phyloP scores from a whole-genome alignment of 2,888 invertebrate genomes.

The Elmis aenea region DNA sequence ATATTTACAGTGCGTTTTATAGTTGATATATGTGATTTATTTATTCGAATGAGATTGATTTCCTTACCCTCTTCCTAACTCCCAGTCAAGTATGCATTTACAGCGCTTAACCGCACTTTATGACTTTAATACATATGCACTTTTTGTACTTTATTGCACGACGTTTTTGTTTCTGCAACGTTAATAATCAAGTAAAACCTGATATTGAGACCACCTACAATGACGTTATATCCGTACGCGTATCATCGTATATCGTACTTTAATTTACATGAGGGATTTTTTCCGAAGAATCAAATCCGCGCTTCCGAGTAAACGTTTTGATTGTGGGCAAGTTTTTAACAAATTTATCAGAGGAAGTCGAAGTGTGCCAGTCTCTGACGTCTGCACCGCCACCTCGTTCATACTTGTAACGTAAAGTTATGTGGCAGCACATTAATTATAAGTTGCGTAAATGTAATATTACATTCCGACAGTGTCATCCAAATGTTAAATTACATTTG shows the following conservation, averaged over 20 bases:
- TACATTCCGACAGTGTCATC: slow-evolving; percentile 41
- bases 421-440: slow-evolving; percentile 40
- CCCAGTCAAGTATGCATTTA: slow-evolving; percentile 21
- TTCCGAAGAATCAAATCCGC: too few relatives aligned
- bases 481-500: slow-evolving; percentile 42
- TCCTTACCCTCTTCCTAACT: slow-evolving; percentile 23
- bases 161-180: slow-evolving; percentile 26
- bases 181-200: slow-evolving; percentile 21
- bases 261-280: too few relatives aligned
- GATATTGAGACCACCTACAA: slow-evolving; percentile 26
- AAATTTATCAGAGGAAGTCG: too few relatives aligned
- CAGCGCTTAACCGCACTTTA: slow-evolving; percentile 25
- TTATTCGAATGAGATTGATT: slow-evolving; percentile 34
- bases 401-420: too few relatives aligned
- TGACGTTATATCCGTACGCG: too few relatives aligned
- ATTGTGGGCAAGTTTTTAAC: too few relatives aligned
- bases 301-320: too few relatives aligned
- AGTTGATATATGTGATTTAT: slow-evolving; percentile 31
- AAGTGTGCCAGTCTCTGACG: too few relatives aligned
- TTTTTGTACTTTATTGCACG: slow-evolving; percentile 24
- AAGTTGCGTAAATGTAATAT: slow-evolving; percentile 44
- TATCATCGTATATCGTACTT: too few relatives aligned
- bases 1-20: slow-evolving; percentile 34
- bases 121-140: slow-evolving; percentile 27
- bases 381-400: too few relatives aligned